Evolutionary conservation across 1,140 invertebrate species (phyloP), one percentile per base, ranked within the genome.

Genomic region (Drosophila pallidifrons): DNA sequence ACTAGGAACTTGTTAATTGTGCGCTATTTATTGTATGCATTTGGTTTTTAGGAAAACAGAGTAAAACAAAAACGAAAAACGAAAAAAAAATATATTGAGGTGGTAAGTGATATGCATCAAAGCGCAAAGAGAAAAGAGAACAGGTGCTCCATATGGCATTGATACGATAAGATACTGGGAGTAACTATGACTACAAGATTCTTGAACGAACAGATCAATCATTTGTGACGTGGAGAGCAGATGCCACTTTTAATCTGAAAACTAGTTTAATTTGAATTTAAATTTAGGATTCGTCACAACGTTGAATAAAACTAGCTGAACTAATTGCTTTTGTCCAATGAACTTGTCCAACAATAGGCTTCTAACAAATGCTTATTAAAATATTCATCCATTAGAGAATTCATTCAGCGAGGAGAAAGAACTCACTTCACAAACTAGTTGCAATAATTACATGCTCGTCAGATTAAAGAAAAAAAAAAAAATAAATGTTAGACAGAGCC

Each of bases 1-100:
- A 87, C 83, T 80, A 66, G 83, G 28, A 87, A 87, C 83, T 87
- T 87, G 83, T 87, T 87, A 87, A 87, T 87, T 88, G 83, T 88
- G 79, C 80, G 83, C 83, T 88, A 87, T 82, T 87, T 87, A 88
- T 82, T 87, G 75, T 72, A 80, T 88, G 80, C 79, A 80, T 88
- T 88, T 77, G 73, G 73, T 79, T 82, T 87, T 78, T 41, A 51
- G 67, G 60, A 75, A 79, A 82, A 13, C 38, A 20, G 49, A 65
- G 47, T 10, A 54, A 25, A 61, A 49, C 25, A 4, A 4, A 25
- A 4, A 49, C 25, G 0, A 4, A 25, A 25, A 35, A 25, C 32
- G 7, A 38, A 10, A 8, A 38, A 35, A 38, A 38, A 10, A 38
- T 38, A 32, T 35, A 74, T 82, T 64, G 79, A 86, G 82, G 82